Base-by-base conservation (phyloP, 2,888 invertebrate genomes). In the Meiosimyza decipiens region DNA sequence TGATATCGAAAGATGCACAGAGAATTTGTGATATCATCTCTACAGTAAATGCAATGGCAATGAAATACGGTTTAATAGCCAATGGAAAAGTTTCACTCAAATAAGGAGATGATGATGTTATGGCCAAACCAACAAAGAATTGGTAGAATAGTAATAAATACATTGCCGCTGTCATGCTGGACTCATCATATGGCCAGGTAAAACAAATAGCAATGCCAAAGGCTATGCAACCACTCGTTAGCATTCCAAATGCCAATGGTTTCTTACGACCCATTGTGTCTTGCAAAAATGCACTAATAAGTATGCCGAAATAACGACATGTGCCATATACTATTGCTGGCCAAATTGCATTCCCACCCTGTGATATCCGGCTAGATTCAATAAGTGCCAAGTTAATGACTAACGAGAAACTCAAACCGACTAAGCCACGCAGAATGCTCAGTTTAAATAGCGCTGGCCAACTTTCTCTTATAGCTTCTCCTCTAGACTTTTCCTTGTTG, bases 31-130 rank as follows among this genome's bases (percentile, higher is more conserved):
- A 72, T 5, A 81, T 18, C 74, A 81, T 76, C 68, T 83, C 83
- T 3, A 77, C 54, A 5, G 73, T 72, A 54, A 81, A 83, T 6
- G 79, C 77, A 33, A 75, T 77, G 9, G 82, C 81, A n/a, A 83
- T 49, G 16, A 76, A 78, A 47, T 78, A 83, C 0, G 82, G 80
- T 49, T 85, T 85, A 0, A 81, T 71, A 1, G 79, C 71, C 60
- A 84, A 52, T 0, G 85, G 84, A 67, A 84, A 85, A 1, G 83
- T 85, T 72, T 85, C 85, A 0, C 83, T 81, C 28, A 85, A 75
- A 49, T 85, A 85, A 0, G 77, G 80, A 0, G 85, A 80, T 0
- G 83, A 83, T 6, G 81, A 77, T 1, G 81, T 78, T 40, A 78
- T 78, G 0, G 79, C 77, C 16, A 83, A n/a, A 3, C 83, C 80